These are phyloP conservation scores for Gulo gulo DNA, from an alignment of 2,113 vertebrate species.

Conservation along the genomic window DNA sequence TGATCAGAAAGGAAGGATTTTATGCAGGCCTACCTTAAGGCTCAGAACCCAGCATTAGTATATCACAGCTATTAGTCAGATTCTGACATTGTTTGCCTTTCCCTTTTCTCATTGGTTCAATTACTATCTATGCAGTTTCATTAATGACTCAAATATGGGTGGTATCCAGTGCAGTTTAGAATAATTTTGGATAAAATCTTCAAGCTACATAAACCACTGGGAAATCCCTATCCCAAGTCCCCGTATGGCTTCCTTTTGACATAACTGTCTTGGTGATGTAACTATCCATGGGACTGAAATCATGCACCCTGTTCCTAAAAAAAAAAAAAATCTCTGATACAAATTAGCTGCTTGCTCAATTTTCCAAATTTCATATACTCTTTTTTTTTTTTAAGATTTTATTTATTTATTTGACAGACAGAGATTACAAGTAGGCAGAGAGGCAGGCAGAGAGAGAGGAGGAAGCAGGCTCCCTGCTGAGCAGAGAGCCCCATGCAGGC, in stretches of 20 bases:
- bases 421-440: too few relatives aligned
- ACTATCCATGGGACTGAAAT: neutral
- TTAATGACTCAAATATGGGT: neutral
- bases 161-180: neutral
- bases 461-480: too few relatives aligned
- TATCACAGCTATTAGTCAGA: neutral
- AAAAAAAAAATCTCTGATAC: neutral
- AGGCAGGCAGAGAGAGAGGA: too few relatives aligned
- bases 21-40: neutral
- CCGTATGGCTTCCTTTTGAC: neutral
- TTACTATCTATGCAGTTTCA: neutral
- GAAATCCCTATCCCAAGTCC: too few relatives aligned
- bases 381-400: neutral
- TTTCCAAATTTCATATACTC: neutral
- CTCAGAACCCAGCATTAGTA: neutral
- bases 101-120: neutral
- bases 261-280: neutral
- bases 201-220: neutral
- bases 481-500: too few relatives aligned
- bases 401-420: too few relatives aligned
- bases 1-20: neutral
- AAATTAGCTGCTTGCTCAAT: neutral
- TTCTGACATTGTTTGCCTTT: neutral
- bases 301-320: neutral
- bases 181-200: neutral